phyloP scores from a whole-genome alignment of 2,113 vertebrate genomes.

The Gopherus evgoodei region DNA sequence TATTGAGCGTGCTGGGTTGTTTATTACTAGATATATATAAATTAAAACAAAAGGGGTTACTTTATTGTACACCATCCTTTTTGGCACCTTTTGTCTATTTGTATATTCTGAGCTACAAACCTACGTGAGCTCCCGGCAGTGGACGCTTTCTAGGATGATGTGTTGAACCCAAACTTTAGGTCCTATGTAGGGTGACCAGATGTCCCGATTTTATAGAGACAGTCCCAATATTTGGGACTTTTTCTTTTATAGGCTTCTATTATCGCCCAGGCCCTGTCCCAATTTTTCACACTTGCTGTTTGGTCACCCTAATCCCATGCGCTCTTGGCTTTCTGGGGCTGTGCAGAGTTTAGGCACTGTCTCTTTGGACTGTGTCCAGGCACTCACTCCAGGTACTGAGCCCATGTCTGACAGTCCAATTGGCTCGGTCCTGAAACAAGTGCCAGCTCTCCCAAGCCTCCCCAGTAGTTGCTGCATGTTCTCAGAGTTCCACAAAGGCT shows the following conservation, averaged over 20 bases:
- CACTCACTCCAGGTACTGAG: background rate
- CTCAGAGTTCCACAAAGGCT: background rate
- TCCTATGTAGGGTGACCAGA: too few species aligned
- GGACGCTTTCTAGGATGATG: background rate
- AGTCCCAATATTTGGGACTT: too few species aligned
- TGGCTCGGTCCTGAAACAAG: background rate
- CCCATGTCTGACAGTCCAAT: background rate
- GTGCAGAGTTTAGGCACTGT: background rate
- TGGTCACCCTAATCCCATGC: background rate
- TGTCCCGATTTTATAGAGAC: too few species aligned
- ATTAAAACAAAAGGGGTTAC: background rate
- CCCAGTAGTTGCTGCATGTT: background rate
- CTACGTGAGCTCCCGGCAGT: background rate
- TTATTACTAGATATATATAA: background rate
- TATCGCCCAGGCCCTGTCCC: too few species aligned
- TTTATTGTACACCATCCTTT: background rate
- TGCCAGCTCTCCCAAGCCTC: background rate
- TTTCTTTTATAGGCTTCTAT: too few species aligned
- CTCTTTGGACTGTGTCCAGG: background rate
- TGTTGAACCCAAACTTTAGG: background rate
- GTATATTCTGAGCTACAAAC: background rate
- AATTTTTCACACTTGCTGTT: too few species aligned
- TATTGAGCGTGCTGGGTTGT: background rate
- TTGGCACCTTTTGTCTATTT: background rate
- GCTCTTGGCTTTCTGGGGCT: background rate